phyloP scores from a whole-genome alignment of 2,888 invertebrate species.

The Callimorpha dominula region DNA sequence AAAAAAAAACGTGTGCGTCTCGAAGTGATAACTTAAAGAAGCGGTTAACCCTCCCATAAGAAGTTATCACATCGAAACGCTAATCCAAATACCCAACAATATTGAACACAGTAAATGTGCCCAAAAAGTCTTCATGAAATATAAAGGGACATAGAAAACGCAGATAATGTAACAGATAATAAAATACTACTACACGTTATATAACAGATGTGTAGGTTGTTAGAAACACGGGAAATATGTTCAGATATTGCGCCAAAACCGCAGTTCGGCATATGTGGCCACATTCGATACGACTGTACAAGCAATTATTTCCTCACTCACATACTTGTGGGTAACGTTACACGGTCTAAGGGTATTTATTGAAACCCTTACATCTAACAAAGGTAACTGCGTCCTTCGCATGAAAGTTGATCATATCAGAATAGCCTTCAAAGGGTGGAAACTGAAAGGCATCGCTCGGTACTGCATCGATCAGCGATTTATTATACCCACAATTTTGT shows the following conservation, averaged over 20 bases:
- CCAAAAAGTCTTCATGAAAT: background rate
- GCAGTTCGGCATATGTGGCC: slow-evolving; percentile 34
- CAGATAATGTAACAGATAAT: slow-evolving; percentile 14
- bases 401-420: slow-evolving; percentile 49
- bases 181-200: slow-evolving; percentile 1
- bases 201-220: slow-evolving; percentile 24
- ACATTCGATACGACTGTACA: slow-evolving; percentile 24
- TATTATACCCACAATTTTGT: slow-evolving; percentile 33
- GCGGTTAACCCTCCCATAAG: too few relatives aligned
- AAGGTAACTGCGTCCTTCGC: slow-evolving; percentile 16
- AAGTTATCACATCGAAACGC: too few relatives aligned
- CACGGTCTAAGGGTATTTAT: slow-evolving; percentile 34
- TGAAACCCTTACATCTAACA: slow-evolving; percentile 36
- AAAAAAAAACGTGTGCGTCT: too few relatives aligned
- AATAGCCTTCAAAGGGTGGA: slow-evolving; percentile 44
- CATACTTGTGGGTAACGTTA: slow-evolving; percentile 40
- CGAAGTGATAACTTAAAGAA: too few relatives aligned
- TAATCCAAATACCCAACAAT: background rate
- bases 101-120: background rate
- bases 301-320: slow-evolving; percentile 43
- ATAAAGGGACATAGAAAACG: slow-evolving; percentile 19
- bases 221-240: slow-evolving; percentile 26
- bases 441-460: slow-evolving; percentile 45
- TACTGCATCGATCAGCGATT: slow-evolving; percentile 38
- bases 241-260: slow-evolving; percentile 35